These are phyloP conservation scores for Folsomia manolachei DNA, from an alignment of 2,888 invertebrate species.

Conservation along the genomic window DNA sequence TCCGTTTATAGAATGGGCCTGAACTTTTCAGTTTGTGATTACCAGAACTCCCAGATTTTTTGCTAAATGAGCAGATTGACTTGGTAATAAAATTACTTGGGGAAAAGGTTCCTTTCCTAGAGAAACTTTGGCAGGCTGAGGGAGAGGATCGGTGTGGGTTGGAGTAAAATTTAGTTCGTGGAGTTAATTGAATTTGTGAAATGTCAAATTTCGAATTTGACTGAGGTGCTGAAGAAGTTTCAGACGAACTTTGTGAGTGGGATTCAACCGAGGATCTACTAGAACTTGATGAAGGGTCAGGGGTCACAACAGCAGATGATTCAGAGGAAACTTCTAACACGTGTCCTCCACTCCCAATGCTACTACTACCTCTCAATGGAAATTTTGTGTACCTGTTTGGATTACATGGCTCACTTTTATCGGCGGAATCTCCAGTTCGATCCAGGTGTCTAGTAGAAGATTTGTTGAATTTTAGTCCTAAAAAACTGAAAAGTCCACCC, in stretches of 20 bases:
- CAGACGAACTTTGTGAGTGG: slow-evolving; percentile 8
- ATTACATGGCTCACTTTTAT: slow-evolving; percentile 4
- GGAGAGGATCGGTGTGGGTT: slow-evolving; percentile 45
- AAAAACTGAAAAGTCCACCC: slow-evolving; percentile 47
- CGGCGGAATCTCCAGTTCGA: slow-evolving; percentile 21
- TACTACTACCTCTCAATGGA: slow-evolving; percentile 33
- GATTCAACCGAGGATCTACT: neutral
- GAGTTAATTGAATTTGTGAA: slow-evolving; percentile 48
- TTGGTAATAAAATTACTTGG: slow-evolving; percentile 41
- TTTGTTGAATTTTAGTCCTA: slow-evolving; percentile 43
- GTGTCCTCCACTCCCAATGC: neutral
- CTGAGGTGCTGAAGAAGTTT: slow-evolving; percentile 25
- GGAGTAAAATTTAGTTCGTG: slow-evolving; percentile 47
- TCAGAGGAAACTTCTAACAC: slow-evolving; percentile 7
- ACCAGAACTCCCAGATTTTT: slow-evolving; percentile 39
- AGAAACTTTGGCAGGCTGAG: slow-evolving; percentile 23
- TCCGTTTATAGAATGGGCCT: slow-evolving; percentile 37
- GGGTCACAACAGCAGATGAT: neutral
- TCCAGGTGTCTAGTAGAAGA: slow-evolving; percentile 48
- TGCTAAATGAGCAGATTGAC: slow-evolving; percentile 45
- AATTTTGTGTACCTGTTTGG: slow-evolving; percentile 48
- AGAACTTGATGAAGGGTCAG: neutral
- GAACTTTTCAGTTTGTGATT: slow-evolving; percentile 24
- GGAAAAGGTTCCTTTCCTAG: slow-evolving; percentile 18
- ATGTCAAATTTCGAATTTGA: slow-evolving; percentile 44